phyloP scores from a whole-genome alignment of 2,113 vertebrate genomes.

The Archilochus colubris region DNA sequence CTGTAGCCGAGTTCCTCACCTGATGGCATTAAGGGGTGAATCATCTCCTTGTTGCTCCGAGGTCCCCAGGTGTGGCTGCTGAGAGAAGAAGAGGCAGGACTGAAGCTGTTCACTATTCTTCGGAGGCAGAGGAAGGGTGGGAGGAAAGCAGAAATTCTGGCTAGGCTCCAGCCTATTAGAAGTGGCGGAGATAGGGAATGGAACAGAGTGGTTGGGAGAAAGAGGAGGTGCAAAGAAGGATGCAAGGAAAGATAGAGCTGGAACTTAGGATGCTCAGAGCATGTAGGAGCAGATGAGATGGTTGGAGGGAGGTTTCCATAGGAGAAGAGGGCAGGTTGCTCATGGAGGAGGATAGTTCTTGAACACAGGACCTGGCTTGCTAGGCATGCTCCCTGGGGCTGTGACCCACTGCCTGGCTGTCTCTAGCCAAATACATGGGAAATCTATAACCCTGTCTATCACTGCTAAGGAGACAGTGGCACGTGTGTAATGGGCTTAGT shows the following conservation, averaged over 20 bases:
- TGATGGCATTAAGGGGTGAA: background rate
- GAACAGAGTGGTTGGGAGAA: background rate
- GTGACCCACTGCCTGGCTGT: background rate
- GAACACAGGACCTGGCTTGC: background rate
- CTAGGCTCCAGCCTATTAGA: background rate
- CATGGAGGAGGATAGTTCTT: background rate
- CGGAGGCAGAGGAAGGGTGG: background rate
- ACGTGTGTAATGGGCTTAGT: accelerated
- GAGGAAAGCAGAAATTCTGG: background rate
- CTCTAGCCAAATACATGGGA: background rate
- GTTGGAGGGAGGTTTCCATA: background rate
- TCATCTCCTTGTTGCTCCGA: background rate
- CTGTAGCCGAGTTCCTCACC: background rate
- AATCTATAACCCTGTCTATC: background rate
- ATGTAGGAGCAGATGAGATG: background rate
- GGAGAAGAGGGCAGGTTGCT: background rate
- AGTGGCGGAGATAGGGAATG: background rate
- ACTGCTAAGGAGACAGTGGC: too few relatives aligned
- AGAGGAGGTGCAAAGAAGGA: background rate
- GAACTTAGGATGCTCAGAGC: background rate
- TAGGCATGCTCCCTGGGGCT: background rate
- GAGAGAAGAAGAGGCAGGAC: background rate
- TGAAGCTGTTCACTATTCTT: background rate
- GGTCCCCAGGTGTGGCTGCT: background rate
- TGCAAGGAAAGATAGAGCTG: background rate